A percentile compares a stretch with the other conserved stretches of the same genome.
Conservation (phyloP, 2,888 invertebrate genomes). For the Candidula unifasciata region DNA sequence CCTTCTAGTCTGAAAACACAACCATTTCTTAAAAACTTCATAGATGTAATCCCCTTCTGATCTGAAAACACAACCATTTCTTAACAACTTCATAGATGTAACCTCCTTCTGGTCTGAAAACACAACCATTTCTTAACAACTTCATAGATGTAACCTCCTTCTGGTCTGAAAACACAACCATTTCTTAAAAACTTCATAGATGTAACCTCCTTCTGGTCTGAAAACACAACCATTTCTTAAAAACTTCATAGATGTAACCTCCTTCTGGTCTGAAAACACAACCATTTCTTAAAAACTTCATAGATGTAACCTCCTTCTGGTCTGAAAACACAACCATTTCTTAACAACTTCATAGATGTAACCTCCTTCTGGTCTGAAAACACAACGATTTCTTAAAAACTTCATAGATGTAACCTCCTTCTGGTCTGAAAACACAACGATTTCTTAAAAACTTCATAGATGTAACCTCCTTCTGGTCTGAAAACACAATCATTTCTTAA, state of each 20-base stretch:
- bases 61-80: conserved; percentile 48
- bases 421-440: background rate
- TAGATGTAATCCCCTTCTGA: too few relatives aligned
- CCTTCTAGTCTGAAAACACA: background rate
- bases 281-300: background rate
- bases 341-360: too few relatives aligned
- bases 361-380: conserved; percentile 78
- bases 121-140: background rate
- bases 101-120: background rate
- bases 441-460: too few relatives aligned
- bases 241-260: too few relatives aligned
- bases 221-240: background rate
- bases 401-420: background rate
- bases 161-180: conserved; percentile 55
- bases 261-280: conserved; percentile 73
- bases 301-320: background rate
- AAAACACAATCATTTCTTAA: background rate
- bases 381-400: background rate
- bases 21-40: background rate
- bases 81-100: background rate
- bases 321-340: background rate
- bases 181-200: background rate
- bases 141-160: conserved; percentile 81
- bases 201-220: background rate
- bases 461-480: conserved; percentile 79